Base-by-base conservation (phyloP, 2,113 vertebrate species). In the Cacatua alba region DNA sequence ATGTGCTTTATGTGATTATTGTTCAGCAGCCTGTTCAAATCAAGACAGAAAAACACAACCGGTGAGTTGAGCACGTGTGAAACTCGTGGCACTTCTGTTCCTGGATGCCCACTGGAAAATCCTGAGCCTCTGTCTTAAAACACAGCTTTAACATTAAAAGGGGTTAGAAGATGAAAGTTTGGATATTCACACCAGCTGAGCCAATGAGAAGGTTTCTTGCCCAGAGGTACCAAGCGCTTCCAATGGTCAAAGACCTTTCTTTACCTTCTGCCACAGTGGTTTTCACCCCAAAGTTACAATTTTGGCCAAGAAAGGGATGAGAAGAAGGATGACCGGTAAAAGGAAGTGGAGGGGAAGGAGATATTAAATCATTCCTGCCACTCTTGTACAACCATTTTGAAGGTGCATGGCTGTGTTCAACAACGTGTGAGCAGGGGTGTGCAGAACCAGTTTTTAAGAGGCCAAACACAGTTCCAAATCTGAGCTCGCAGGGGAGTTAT, bases 1-100 rank as follows among this genome's bases (percentile, higher is more conserved):
- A 98, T 96, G 20, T 97, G 94, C 46, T 94, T 97, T 80, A 98
- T 97, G 68, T 91, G 86, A 26, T 98, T 98, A 13, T 98, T 98
- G 94, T 98, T 98, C 94, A 98, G 93, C 86, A 98, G 95, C 86
- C 98, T 98, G 91, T 48, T 62, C 59, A 74, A 55, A 80, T 24
- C 5, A 12, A 76, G 37, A 55, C 68, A 80, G 26, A 48, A 76
- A 91, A 95, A 15, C 1, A 11, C 7, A 91, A 41, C 8, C 2
- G 0, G 37, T 90, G n/a, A 93, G 76, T 57, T 23, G 35, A 67
- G 43, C 17, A 75, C 0, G 0, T 8, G 8, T 28, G 60, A 67
- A 17, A 19, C 18, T 57, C 16, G 23, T 26, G 44, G 44, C 25
- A 16, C 35, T 70, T 63, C 25, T 55, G 18, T 15, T 49, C 39